Evolutionary conservation across 2,888 invertebrate species (phyloP), one percentile per base, ranked within the genome.

Genomic region (Pachydiplax longipennis): DNA sequence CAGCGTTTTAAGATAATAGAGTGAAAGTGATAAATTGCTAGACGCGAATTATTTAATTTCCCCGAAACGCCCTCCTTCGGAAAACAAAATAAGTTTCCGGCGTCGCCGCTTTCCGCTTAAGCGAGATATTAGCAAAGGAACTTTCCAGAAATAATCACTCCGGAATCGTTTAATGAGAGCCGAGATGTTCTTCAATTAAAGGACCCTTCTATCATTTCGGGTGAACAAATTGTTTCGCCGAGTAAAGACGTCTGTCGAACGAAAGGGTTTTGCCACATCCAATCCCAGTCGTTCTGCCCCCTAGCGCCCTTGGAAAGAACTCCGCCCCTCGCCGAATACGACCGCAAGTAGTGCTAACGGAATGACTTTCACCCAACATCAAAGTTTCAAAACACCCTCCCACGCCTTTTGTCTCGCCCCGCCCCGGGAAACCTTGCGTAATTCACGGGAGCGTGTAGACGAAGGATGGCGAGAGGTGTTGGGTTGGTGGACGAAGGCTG

Each of bases 361-460:
- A 87, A 87, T 87, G 87, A 87, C 87, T 87, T 87, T 87, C 87
- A 65, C 87, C 87, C 87, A 40, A 87, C 87, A 87, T 87, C 87
- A 87, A 87, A 87, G 87, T 87, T 87, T 87, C 87, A 87, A 61
- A 87, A 65, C 61, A 37, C 61, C 87, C 37, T 18, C 87, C 53
- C 61, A 12, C 37, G 0, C 35, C 37, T 10, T 37, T 61, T 18
- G 15, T 81, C 81, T 12, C 18, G 1, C 22, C 81, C 81, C 81
- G 22, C n/a, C 35, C 80, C 80, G 5, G 37, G 80, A 8, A 80
- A 80, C 80, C 80, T 61, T 44, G 37, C 81, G 40, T 81, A 40
- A 37, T 83, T 35, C 31, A 73, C 25, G 73, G 73, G 31, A 31
- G 73, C 73, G 73, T 73, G 73, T 12, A 73, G 31, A 73, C 31